Evolutionary conservation across 2,113 vertebrate species (phyloP).

Genomic region (Arvicanthis niloticus): DNA sequence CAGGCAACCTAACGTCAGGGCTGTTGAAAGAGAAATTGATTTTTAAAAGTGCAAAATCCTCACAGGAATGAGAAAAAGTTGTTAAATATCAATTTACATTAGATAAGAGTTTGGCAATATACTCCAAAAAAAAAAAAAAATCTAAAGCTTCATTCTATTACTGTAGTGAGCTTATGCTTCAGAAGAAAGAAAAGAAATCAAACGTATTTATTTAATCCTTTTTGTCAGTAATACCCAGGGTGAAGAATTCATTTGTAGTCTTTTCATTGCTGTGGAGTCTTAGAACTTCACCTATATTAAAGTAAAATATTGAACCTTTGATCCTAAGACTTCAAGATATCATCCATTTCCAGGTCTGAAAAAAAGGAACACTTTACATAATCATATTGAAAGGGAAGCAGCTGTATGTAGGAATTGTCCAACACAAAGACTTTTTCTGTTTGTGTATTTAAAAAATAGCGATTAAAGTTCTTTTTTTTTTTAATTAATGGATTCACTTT

Average conservation of each 20-base stretch:
- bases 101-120: slow-evolving; percentile 72
- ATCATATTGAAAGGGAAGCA: neutral
- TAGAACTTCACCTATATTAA: slow-evolving; percentile 58
- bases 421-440: neutral
- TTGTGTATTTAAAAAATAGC: neutral
- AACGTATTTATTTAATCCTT: slow-evolving; percentile 74
- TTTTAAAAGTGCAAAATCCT: slow-evolving; percentile 64
- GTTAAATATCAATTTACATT: slow-evolving; percentile 76
- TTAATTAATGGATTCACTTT: neutral
- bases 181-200: slow-evolving; percentile 67
- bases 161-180: slow-evolving; percentile 47
- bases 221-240: slow-evolving; percentile 64
- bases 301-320: slow-evolving; percentile 49
- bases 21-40: slow-evolving; percentile 66
- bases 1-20: slow-evolving; percentile 50
- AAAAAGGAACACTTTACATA: neutral
- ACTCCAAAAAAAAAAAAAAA: slow-evolving; percentile 39
- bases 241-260: slow-evolving; percentile 71
- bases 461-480: neutral
- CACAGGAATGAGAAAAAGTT: slow-evolving; percentile 64
- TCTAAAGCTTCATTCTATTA: slow-evolving; percentile 64
- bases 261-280: slow-evolving; percentile 53
- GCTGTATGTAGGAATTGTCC: neutral
- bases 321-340: slow-evolving; percentile 21
- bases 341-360: slow-evolving; percentile 39